Evolutionary conservation across 2,888 invertebrate genomes (phyloP).

Genomic region (Pammene fasciana): DNA sequence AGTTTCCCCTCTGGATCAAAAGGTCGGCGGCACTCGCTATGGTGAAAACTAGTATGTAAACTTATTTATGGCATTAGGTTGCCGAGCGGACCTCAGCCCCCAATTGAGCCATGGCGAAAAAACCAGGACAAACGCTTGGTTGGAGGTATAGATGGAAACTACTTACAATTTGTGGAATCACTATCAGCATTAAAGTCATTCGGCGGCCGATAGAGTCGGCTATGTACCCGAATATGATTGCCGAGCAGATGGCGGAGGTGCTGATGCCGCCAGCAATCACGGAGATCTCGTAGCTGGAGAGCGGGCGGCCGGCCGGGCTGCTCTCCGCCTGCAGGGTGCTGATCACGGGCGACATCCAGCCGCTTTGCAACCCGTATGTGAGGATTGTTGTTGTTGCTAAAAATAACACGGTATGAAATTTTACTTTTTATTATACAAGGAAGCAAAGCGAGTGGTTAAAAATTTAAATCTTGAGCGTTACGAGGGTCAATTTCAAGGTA

Average conservation of each 20-base stretch:
- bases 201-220: constrained; percentile 38
- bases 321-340: constrained; percentile 26
- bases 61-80: too few species aligned
- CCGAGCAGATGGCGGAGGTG: constrained; percentile 19
- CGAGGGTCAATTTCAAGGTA: too few species aligned
- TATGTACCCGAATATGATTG: constrained; percentile 28
- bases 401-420: neutral
- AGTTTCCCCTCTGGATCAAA: too few species aligned
- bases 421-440: too few species aligned
- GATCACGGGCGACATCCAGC: constrained; percentile 40
- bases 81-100: too few species aligned
- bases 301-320: constrained; percentile 38
- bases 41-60: too few species aligned
- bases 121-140: too few species aligned
- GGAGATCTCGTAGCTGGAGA: constrained; percentile 37
- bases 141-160: too few species aligned
- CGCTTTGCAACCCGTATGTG: constrained; percentile 40
- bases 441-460: too few species aligned
- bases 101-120: too few species aligned
- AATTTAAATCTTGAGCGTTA: too few species aligned
- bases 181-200: constrained; percentile 21
- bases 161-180: constrained; percentile 43
- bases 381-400: constrained; percentile 32
- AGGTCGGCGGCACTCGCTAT: too few species aligned
- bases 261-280: constrained; percentile 40